phyloP scores from a whole-genome alignment of 2,113 vertebrate genomes.

The Python bivittatus region DNA sequence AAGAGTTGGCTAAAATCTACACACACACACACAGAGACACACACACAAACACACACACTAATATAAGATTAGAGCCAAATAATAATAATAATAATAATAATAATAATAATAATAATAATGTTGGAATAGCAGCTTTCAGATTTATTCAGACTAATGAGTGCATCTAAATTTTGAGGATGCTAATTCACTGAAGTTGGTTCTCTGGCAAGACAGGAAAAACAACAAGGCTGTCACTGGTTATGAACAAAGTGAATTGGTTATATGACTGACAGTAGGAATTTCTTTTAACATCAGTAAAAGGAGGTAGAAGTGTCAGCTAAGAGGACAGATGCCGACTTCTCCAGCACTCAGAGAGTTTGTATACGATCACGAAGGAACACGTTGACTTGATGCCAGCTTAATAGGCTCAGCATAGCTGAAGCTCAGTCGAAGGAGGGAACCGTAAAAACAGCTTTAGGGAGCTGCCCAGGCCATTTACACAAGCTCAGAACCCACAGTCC shows the following conservation, averaged over 20 bases:
- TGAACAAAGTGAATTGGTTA: slow-evolving; percentile 98
- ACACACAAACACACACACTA: neutral
- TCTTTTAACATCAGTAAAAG: slow-evolving; percentile 97
- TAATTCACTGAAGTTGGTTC: slow-evolving; percentile 76
- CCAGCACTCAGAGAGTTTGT: slow-evolving; percentile 80
- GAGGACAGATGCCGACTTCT: slow-evolving; percentile 83
- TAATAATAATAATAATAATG: slow-evolving; percentile 43
- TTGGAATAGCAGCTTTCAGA: slow-evolving; percentile 84
- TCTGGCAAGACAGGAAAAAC: slow-evolving; percentile 72
- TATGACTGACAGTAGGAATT: slow-evolving; percentile 98
- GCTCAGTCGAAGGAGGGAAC: slow-evolving; percentile 18
- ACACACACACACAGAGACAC: neutral
- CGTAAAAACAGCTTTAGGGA: slow-evolving; percentile 43
- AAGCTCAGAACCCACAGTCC: slow-evolving; percentile 42
- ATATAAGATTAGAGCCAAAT: slow-evolving; percentile 61
- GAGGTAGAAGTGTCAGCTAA: slow-evolving; percentile 89
- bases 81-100: neutral
- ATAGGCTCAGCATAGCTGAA: slow-evolving; percentile 69
- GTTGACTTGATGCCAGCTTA: slow-evolving; percentile 73
- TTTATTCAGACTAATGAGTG: slow-evolving; percentile 97
- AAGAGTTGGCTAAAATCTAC: slow-evolving; percentile 49
- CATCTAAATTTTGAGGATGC: slow-evolving; percentile 88
- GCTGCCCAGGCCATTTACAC: slow-evolving; percentile 35
- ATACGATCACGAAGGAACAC: slow-evolving; percentile 77
- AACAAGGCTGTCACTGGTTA: slow-evolving; percentile 89